Conservation (phyloP, 30 jellyfish, hydroid and myxozoan genomes). For the Hydractinia symbiolongicarpus region DNA sequence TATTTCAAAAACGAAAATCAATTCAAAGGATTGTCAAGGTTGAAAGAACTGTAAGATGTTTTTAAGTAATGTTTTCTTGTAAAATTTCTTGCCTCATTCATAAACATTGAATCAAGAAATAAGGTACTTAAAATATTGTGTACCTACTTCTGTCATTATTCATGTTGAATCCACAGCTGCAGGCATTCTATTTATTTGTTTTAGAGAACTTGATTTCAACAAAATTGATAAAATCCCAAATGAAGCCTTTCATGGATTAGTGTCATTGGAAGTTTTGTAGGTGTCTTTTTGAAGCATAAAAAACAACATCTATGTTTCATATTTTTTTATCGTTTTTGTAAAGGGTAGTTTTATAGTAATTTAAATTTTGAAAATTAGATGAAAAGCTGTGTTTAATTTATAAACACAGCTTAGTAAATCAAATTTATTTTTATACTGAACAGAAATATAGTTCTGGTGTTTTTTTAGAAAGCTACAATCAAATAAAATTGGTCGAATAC, state of each 20-base stretch:
- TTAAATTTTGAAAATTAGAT: not conserved
- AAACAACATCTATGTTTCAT: too few relatives aligned
- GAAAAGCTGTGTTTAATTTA: not conserved
- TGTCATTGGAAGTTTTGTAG: not conserved
- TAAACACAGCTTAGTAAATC: not conserved
- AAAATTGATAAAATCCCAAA: slow-evolving; percentile 13
- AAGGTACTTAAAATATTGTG: not conserved
- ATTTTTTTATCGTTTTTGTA: not conserved
- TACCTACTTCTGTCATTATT: not conserved
- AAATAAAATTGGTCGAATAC: slow-evolving; percentile 18
- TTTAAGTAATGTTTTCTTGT: not conserved
- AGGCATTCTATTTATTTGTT: not conserved
- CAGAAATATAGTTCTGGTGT: not conserved
- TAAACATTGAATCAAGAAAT: not conserved
- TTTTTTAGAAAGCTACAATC: slow-evolving; percentile 18
- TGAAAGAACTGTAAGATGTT: slow-evolving; percentile 45
- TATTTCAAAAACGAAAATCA: slow-evolving; percentile 54
- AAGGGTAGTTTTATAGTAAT: not conserved
- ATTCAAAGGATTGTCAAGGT: slow-evolving; percentile 35
- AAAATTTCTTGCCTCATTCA: not conserved
- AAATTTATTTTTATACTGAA: not conserved
- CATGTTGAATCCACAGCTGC: not conserved
- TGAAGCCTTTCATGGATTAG: slow-evolving; percentile 11
- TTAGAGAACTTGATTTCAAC: not conserved
- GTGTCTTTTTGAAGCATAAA: not conserved